These are phyloP conservation scores for Cercopithecus mona DNA, from an alignment of 2,113 vertebrate species.

Conservation along the genomic window DNA sequence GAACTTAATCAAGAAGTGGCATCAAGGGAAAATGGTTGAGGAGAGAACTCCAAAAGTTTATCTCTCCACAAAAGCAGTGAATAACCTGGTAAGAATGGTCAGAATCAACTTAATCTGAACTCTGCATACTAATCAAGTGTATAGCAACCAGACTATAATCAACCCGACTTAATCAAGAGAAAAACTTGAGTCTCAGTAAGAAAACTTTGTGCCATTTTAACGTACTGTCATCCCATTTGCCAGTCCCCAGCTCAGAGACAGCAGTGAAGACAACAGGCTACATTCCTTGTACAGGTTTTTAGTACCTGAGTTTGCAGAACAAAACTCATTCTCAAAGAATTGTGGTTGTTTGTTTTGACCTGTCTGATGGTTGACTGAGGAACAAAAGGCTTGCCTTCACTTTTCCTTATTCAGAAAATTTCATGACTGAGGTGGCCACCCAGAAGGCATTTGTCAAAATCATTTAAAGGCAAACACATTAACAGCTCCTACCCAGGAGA, in stretches of 20 bases:
- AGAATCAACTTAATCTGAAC: background rate
- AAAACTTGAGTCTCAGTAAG: background rate
- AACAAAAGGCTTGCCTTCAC: background rate
- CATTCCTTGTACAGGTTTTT: background rate
- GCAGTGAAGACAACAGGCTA: background rate
- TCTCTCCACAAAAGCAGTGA: background rate
- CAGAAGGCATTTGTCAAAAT: background rate
- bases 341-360: background rate
- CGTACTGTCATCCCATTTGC: background rate
- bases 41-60: background rate
- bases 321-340: background rate
- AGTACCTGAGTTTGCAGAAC: background rate
- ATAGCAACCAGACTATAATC: background rate
- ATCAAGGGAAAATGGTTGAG: background rate
- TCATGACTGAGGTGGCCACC: background rate
- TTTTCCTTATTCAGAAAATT: background rate
- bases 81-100: background rate
- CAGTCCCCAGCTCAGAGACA: background rate
- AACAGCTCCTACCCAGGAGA: background rate
- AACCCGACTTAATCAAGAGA: background rate
- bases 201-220: background rate
- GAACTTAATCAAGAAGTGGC: background rate
- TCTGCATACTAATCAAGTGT: background rate
- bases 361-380: background rate
- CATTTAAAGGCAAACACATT: conserved; percentile 27